phyloP scores from a whole-genome alignment of 2,113 vertebrate genomes.

The Clarias magur region DNA sequence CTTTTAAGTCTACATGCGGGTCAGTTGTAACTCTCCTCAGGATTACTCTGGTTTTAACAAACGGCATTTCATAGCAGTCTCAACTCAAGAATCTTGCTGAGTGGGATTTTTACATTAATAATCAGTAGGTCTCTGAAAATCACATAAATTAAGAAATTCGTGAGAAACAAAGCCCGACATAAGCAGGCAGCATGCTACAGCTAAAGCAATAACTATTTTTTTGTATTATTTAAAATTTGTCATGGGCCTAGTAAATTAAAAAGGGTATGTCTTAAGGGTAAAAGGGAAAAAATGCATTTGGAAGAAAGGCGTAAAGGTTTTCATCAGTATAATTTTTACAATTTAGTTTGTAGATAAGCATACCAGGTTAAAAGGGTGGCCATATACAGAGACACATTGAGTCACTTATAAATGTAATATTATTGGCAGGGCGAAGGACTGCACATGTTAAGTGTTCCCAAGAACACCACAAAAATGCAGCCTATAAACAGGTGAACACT shows the following conservation, averaged over 20 bases:
- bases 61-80: background rate
- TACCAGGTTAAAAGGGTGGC: background rate
- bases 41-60: background rate
- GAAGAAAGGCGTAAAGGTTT: background rate
- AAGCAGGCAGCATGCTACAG: background rate
- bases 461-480: background rate
- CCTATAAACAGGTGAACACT: background rate
- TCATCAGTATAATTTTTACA: background rate
- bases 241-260: background rate
- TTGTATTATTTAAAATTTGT: background rate
- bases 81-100: background rate
- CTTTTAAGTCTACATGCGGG: background rate
- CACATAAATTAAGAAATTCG: background rate
- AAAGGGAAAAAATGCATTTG: background rate
- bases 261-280: background rate
- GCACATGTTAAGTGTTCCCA: background rate
- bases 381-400: background rate
- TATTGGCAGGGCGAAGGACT: too few relatives aligned
- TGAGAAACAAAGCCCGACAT: background rate
- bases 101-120: background rate
- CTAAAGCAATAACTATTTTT: too few relatives aligned
- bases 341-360: too few relatives aligned
- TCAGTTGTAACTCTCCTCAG: background rate
- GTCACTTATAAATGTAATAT: background rate
- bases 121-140: background rate